phyloP scores from a whole-genome alignment of 2,113 vertebrate species.

The Podilymbus podiceps region DNA sequence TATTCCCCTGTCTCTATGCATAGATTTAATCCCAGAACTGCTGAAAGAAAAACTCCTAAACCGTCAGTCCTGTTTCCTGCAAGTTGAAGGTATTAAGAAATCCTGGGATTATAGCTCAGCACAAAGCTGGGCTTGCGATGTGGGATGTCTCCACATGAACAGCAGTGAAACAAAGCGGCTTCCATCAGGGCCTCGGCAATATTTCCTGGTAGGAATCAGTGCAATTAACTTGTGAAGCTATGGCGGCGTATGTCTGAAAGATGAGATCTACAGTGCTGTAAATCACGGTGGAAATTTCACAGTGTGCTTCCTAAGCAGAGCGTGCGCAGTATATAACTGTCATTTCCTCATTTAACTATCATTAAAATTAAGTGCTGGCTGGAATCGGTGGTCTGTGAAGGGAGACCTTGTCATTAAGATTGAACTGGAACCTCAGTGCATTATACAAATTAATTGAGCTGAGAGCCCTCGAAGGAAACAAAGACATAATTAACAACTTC shows the following conservation, averaged over 20 bases:
- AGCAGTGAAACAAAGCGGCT: neutral
- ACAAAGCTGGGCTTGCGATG: neutral
- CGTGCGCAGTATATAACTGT: neutral
- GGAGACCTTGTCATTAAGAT: neutral
- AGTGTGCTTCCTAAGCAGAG: neutral
- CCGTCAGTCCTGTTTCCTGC: neutral
- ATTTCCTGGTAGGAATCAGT: neutral
- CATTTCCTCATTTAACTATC: neutral
- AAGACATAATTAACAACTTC: neutral
- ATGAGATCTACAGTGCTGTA: neutral
- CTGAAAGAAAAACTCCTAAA: neutral
- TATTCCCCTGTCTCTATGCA: neutral
- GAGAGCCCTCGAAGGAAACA: constrained; percentile 19
- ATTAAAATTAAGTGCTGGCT: neutral
- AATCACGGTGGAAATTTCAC: neutral
- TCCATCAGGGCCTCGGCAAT: neutral
- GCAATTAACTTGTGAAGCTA: neutral
- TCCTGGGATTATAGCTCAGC: neutral
- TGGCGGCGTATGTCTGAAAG: too few relatives aligned
- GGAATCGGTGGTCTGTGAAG: neutral
- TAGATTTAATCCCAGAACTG: neutral
- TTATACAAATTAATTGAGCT: constrained; percentile 19
- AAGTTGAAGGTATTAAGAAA: neutral
- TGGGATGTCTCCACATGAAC: neutral
- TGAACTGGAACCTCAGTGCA: constrained; percentile 7